Evolutionary conservation across 2,113 vertebrate species (phyloP), one percentile per base, ranked within the genome.

Genomic region (Conger conger): DNA sequence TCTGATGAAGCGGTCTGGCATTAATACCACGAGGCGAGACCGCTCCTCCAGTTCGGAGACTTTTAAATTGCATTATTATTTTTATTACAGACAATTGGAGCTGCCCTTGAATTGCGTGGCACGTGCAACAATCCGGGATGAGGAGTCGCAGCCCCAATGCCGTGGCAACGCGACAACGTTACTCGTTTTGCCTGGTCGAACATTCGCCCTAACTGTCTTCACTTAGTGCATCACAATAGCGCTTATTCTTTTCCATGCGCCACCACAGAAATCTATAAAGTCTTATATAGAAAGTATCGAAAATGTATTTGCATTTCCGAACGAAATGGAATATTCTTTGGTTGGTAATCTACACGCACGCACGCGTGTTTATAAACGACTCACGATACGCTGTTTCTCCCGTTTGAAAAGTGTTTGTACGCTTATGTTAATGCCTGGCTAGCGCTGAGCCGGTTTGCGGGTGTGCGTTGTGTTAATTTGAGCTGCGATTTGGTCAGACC

Each of bases 61-160:
- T 88, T 1, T 85, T 89, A 80, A 38, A 83, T 88, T 90, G 86
- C 76, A 27, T 83, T 42, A 78, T 87, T 87, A 90, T 91, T 91
- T 80, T 88, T 91, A 89, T 93, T 92, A 86, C 81, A 86, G 83
- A 90, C 90, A 92, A 91, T 89, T 27, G 87, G 84, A 80, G 54
- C 87, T 85, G 85, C 78, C 68, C 82, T 83, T 83, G 36, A 82
- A 83, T 83, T 87, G 87, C 86, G 87, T 79, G 42, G 88, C 91
- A 92, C 92, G 89, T 93, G 91, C 84, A 88, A 88, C 3, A 54
- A 15, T 16, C 37, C 20, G 36, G 76, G 38, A 50, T 50, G 15
- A 76, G 60, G 83, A 35, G 30, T 18, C 42, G 2, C 23, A 35
- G 50, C 76, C 23, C 33, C 20, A 18, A 27, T 16, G 73, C 11